Conservation (phyloP, 2,797 vertebrate genomes). For the Paedocypris micromegethes region DNA sequence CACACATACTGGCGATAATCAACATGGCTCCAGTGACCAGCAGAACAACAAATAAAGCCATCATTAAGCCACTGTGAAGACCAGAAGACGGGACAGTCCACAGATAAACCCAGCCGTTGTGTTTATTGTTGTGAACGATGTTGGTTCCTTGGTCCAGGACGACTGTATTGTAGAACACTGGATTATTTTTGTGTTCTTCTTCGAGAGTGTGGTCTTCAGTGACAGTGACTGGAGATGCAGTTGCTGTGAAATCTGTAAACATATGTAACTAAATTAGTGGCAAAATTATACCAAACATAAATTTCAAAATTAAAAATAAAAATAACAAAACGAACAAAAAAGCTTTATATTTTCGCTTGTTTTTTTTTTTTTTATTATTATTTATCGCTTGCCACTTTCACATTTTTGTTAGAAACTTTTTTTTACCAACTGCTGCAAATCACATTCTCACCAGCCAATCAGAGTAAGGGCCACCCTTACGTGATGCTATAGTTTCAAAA, state of each 20-base stretch:
- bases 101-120: conserved; percentile 62
- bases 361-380: too few species aligned
- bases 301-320: too few species aligned
- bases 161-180: conserved; percentile 50
- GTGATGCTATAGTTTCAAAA: too few species aligned
- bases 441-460: too few species aligned
- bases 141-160: conserved; percentile 57
- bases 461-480: too few species aligned
- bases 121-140: conserved; percentile 65
- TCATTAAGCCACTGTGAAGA: conserved; percentile 46
- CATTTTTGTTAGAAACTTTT: too few species aligned
- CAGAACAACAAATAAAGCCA: conserved; percentile 59
- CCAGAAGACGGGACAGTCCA: conserved; percentile 62
- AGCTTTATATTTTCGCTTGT: too few species aligned
- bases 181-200: neutral
- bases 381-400: too few species aligned
- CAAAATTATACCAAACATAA: too few species aligned
- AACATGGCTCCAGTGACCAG: conserved; percentile 55
- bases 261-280: too few species aligned
- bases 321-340: too few species aligned
- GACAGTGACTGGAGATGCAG: neutral
- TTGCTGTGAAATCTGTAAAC: neutral
- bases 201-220: neutral
- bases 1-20: conserved; percentile 52
- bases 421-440: too few species aligned